Evolutionary conservation across 2,113 vertebrate species (phyloP), one percentile per base, ranked within the genome.

Genomic region (Panthera uncia): DNA sequence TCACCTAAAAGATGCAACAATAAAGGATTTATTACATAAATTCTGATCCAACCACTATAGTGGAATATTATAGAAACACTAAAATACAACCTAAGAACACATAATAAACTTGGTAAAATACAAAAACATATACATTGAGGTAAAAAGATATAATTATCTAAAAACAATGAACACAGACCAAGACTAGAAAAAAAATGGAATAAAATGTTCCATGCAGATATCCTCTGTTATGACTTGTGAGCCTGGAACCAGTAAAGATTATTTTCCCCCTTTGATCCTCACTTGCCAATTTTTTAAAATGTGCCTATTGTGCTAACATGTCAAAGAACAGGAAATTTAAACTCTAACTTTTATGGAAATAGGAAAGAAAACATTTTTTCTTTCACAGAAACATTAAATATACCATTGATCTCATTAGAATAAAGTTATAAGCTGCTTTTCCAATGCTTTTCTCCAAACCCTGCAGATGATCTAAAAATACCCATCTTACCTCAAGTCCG

Each of bases 401-500:
- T 23, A 69, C 69, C 78, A 71, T 41, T 86, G 14, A 66, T 13
- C 3, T 79, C 61, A 76, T 50, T 29, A 52, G 73, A 96, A 14
- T 61, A 91, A 86, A 88, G 7, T 11, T 48, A 23, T 13, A 79
- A 48, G 50, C 6, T 71, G 2, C 45, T 92, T 33, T 48, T 7
- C 41, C n/a, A 69, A 45, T 82, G 38, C 15, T 74, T 89, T 48
- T 61, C 90, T 86, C 38, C 52, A 71, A 74, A 89, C 19, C 3
- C 33, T 41, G 1, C 31, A 90, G 29, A 65, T 66, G 74, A 93
- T n/a, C 29, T 45, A 84, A 36, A 85, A 94, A 91, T 50, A 78
- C 18, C 57, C 68, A 15, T 88, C 98, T 98, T 98, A 99, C 99
- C 99, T 99, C 99, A 73, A 99, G 99, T 91, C 99, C 99, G 25